phyloP scores from a whole-genome alignment of 2,888 invertebrate genomes.

The Coelogynopora nodosa region DNA sequence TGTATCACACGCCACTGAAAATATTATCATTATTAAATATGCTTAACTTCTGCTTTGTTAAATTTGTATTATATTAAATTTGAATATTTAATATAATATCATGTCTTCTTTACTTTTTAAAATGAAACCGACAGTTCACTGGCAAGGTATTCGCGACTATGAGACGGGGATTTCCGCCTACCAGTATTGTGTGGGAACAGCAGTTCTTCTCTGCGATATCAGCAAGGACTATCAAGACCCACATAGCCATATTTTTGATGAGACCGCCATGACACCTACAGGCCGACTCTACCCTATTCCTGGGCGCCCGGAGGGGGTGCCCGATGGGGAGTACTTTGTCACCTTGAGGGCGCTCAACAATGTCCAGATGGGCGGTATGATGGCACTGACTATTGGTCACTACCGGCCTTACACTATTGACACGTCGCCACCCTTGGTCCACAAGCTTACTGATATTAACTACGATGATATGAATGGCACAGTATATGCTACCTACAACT shows the following conservation, averaged over 20 bases:
- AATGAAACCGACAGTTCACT: conserved; percentile 53
- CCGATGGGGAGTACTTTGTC: conserved; percentile 53
- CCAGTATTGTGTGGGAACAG: conserved; percentile 50
- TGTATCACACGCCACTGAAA: no score
- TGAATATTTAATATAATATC: conserved; percentile 31
- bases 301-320: conserved; percentile 50
- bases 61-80: background rate
- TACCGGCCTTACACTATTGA: conserved; percentile 51
- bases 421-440: conserved; percentile 51
- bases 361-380: conserved; percentile 53
- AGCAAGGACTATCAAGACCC: conserved; percentile 52
- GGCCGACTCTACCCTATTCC: conserved; percentile 47
- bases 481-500: conserved; percentile 51
- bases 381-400: conserved; percentile 52
- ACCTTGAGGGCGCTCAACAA: conserved; percentile 52
- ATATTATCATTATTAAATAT: no score
- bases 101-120: no score
- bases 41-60: no score
- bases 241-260: conserved; percentile 50
- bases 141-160: conserved; percentile 53
- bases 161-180: conserved; percentile 52
- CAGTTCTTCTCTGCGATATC: conserved; percentile 49
- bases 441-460: conserved; percentile 51
- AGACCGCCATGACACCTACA: conserved; percentile 51
- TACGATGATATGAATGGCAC: conserved; percentile 51